Evolutionary conservation across 2,113 vertebrate species (phyloP), one percentile per base, ranked within the genome.

Genomic region (Numida meleagris): DNA sequence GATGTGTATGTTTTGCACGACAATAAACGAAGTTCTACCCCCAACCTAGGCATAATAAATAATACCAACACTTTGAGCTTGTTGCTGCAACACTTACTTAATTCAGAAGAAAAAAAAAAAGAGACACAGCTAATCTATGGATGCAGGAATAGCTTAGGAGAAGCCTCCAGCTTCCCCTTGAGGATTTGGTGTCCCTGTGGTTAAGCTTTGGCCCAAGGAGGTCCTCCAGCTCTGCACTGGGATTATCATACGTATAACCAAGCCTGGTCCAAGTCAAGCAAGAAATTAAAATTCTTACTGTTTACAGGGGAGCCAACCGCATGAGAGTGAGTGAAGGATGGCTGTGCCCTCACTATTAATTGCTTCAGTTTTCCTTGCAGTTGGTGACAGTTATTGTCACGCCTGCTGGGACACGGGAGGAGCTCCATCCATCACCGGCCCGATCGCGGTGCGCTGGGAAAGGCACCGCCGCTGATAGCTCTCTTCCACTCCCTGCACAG

Each of bases 81-180:
- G 16, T 36, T 75, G 40, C 29, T 4, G 3, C 33, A 91, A 65
- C 19, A 86, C 63, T 88, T n/a, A 29, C 27, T 77, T 61, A 40
- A n/a, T 50, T 55, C 21, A 31, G 34, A 13, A 51, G 31, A 2
- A 29, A 40, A 66, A 66, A 25, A 8, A 27, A 38, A 46, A 19
- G 13, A 21, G 23, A 14, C 6, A 53, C 0, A 14, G 46, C 16
- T 43, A 36, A 88, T 67, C 53, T 40, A 27, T 24, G 71, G 61
- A 45, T 48, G 17, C 42, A 88, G 86, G 18, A 29, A 76, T 43
- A 2, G 1, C 51, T 72, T 4, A 68, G 53, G 31, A 71, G 42
- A 0, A 1, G 57, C 24, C 34, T 20, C 29, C 65, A 27, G n/a
- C 24, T 59, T 62, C 29, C 2, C 1, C n/a, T 42, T 0, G 0